Conservation (phyloP, 2,888 invertebrate species). For the Rhogogaster chlorosoma region DNA sequence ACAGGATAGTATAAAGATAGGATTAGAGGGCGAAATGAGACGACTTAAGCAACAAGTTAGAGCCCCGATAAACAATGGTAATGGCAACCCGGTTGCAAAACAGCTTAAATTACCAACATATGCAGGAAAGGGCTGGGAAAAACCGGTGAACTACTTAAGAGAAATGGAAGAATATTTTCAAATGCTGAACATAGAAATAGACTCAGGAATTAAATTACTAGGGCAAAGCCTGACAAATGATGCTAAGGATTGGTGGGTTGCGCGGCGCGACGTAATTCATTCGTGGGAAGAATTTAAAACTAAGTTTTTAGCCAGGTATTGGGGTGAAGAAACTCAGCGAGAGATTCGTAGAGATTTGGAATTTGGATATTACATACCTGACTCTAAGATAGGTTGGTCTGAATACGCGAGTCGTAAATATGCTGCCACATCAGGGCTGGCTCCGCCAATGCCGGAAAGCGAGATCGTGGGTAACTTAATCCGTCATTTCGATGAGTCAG, state of each 20-base stretch:
- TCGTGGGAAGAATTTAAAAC: too few species aligned
- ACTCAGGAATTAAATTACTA: background rate
- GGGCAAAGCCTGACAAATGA: background rate
- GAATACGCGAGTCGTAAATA: constrained; percentile 8
- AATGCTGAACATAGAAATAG: background rate
- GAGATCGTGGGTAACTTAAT: background rate
- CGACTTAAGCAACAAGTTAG: too few species aligned
- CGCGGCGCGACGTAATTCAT: too few species aligned
- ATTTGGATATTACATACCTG: background rate
- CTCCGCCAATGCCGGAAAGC: background rate
- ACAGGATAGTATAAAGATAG: background rate
- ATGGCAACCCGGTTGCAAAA: background rate
- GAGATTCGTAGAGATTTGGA: too few species aligned
- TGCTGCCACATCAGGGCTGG: background rate
- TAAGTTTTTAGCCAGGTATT: too few species aligned
- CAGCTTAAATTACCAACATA: background rate
- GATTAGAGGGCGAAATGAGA: background rate
- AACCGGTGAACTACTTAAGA: background rate
- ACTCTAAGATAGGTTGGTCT: background rate
- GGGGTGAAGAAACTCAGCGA: too few species aligned
- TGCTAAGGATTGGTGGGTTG: too few species aligned
- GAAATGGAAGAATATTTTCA: background rate
- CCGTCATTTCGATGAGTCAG: background rate
- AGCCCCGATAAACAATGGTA: too few species aligned
- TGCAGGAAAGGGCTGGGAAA: background rate